Base-by-base conservation (phyloP, 2,797 vertebrate species). In the Chaetophractus vellerosus region DNA sequence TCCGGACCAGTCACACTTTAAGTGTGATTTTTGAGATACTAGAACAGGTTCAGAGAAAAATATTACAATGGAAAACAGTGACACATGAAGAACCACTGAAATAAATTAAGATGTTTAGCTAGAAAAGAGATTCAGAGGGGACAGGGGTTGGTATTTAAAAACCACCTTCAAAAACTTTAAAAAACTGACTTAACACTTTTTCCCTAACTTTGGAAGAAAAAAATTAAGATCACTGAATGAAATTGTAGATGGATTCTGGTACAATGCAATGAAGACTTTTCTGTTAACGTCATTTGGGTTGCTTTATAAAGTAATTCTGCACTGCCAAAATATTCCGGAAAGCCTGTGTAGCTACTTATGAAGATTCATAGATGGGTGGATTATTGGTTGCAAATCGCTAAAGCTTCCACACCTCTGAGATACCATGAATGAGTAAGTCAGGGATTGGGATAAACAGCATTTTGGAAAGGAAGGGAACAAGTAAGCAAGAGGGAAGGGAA, bases 181-280 rank as follows among this genome's bases (percentile, higher is more conserved):
- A 5, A 5, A 23, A n/a, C 26, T 87, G 14, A 75, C 8, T 26
- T 66, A 76, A 55, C 6, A 63, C 41, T 38, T 68, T 66, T 52
- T 14, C 45, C 76, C 36, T 48, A 80, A 79, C 41, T 50, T 33
- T 64, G 59, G 23, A 74, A 86, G 12, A 19, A 9, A 93, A 69
- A 94, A 91, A 66, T 52, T 52, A 66, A 87, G 63, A 50, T 45
- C 23, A 26, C 16, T 72, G 38, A 72, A 72, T 41, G 45, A 72
- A 72, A 45, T 72, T 72, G n/a, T 38, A 71, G 68, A 38, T 38
- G 45, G 19, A 36, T 83, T 1, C 31, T 72, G 14, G 38, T 26
- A 68, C 7, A 90, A 84, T 92, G 55, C 50, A 95, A 85, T 61
- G 19, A 88, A 87, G 59, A 63, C 84, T 69, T 90, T 90, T 90